Evolutionary conservation across 2,113 vertebrate species (phyloP).

Genomic region (Nettapus auritus): DNA sequence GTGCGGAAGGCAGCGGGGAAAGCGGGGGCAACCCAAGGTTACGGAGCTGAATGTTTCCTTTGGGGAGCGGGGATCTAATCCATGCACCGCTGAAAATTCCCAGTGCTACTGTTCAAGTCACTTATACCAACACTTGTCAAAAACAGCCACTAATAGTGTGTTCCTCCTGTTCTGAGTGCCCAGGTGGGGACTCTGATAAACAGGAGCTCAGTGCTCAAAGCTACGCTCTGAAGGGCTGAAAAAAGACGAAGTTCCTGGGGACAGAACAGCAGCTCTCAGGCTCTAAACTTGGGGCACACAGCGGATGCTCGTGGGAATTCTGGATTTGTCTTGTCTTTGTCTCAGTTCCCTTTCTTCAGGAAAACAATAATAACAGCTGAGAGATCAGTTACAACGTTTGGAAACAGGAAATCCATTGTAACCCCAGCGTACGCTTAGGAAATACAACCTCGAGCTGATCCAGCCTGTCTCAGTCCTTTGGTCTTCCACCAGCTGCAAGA

Average conservation of each 20-base stretch:
- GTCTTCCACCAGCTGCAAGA: background rate
- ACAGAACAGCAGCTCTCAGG: background rate
- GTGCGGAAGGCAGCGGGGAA: background rate
- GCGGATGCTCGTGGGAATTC: background rate
- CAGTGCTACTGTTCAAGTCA: background rate
- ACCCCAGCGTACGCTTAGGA: background rate
- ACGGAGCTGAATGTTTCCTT: background rate
- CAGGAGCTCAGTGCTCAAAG: background rate
- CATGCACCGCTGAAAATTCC: background rate
- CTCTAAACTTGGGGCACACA: background rate
- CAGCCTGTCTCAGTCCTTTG: accelerated
- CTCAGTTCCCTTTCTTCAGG: background rate
- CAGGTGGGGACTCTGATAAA: background rate
- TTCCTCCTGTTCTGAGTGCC: background rate
- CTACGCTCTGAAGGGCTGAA: background rate
- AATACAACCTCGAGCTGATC: background rate
- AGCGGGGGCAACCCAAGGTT: background rate
- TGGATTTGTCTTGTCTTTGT: background rate
- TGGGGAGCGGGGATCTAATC: background rate
- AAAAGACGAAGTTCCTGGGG: background rate
- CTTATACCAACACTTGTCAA: background rate
- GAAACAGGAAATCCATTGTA: accelerated
- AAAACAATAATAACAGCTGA: background rate
- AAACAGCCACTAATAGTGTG: background rate
- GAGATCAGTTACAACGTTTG: background rate